These are phyloP conservation scores for Nymphalis io DNA, from an alignment of 1,140 invertebrate species.

Conservation along the genomic window DNA sequence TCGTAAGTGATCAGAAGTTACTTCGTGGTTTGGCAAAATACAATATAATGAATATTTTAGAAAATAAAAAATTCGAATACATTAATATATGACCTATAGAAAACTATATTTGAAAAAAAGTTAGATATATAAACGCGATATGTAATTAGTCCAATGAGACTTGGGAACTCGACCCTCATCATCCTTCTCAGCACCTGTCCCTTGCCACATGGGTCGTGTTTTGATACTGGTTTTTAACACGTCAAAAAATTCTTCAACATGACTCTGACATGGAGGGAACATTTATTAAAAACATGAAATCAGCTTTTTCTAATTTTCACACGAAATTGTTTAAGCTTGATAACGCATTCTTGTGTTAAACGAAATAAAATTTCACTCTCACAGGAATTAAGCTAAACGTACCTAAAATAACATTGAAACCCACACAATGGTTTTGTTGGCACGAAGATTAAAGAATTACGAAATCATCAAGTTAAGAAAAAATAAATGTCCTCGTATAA, in stretches of 20 bases:
- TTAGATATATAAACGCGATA: slow-evolving; percentile 21
- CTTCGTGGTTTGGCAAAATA: slow-evolving; percentile 5
- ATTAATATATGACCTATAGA: too few relatives aligned
- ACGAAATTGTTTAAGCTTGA: background rate
- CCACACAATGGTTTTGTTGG: too few relatives aligned
- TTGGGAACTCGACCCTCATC: slow-evolving; percentile 41
- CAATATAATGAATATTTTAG: background rate
- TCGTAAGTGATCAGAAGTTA: background rate
- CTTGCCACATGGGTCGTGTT: slow-evolving; percentile 30
- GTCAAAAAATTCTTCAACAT: slow-evolving; percentile 43
- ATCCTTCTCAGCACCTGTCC: slow-evolving; percentile 46
- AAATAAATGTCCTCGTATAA: too few relatives aligned
- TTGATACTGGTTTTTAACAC: slow-evolving; percentile 38
- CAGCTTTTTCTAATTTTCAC: background rate
- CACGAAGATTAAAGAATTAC: too few relatives aligned
- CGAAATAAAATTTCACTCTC: background rate
- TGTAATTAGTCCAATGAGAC: slow-evolving; percentile 40
- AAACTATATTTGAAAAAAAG: background rate
- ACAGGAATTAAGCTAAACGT: background rate
- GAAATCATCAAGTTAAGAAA: too few relatives aligned
- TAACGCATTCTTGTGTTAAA: background rate
- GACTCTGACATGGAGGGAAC: slow-evolving; percentile 31
- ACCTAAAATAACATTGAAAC: background rate
- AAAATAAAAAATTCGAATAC: too few relatives aligned
- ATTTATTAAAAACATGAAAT: slow-evolving; percentile 23